Base-by-base conservation (phyloP, 2,797 vertebrate genomes). In the Choloepus didactylus region DNA sequence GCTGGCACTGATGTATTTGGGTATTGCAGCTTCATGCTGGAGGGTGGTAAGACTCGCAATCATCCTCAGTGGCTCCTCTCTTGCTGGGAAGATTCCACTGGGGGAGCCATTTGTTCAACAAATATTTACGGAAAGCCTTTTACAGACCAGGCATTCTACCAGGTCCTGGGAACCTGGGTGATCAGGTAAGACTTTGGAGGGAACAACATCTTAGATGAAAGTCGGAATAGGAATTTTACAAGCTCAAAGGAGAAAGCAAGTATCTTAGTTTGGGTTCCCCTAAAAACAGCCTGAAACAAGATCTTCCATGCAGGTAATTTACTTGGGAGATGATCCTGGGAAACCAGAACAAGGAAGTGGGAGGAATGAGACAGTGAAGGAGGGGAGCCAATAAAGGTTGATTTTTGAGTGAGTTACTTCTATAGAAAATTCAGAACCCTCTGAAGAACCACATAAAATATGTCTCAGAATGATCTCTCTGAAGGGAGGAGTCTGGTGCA, bases 101-200 rank as follows among this genome's bases (percentile, higher is more conserved):
- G 77, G 66, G 62, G 77, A 92, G 49, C n/a, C 35, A 14, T 89
- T 83, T 91, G 83, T 66, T 83, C 93, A 66, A 82, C 94, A 95
- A 95, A 95, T 89, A 95, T 95, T 95, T 91, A 73, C 67, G 0
- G n/a, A 94, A 83, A 41, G 25, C 2, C 86, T 91, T 94, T 90
- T 75, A 44, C 44, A 93, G 46, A 89, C 25, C 0, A 51, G 76
- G 14, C 66, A 23, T 9, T 23, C 70, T 64, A 7, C 60, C 38
- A n/a, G 87, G 70, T 73, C 44, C 67, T 77, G 70, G 80, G 51
- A 75, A 12, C 38, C 87, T 46, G 11, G 80, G n/a, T 18, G 72
- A 41, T 80, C 49, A 25, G 81, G 46, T 46, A 21, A 76, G 66
- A 88, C 66, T 38, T 82, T 0, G 9, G 62, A 56, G 64, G 29